Percentiles rank a stretch among this genome's conserved stretches.
Evolutionary conservation across 35 echinoderm and acorn worm genomes (phyloP).

Genomic region (Lytechinus variegatus): DNA sequence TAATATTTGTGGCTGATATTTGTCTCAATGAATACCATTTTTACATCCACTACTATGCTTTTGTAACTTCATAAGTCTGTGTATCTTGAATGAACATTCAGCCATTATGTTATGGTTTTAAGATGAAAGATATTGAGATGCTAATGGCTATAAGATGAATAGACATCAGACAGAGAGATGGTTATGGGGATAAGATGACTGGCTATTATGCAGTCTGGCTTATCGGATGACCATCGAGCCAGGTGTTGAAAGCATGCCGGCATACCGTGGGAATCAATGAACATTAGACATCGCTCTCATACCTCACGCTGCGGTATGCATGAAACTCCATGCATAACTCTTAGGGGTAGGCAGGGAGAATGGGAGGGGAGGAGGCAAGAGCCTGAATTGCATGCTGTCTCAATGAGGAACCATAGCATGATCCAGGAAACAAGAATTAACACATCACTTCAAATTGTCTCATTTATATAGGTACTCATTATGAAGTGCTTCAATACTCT

Average conservation of each 20-base stretch:
- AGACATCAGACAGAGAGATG: neutral
- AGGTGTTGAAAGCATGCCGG: conserved; percentile 34
- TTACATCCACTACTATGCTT: too few relatives aligned
- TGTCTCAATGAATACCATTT: too few relatives aligned
- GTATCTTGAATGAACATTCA: neutral
- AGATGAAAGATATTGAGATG: neutral
- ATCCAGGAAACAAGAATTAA: neutral
- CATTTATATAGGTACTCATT: too few relatives aligned
- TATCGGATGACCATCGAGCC: conserved; percentile 25
- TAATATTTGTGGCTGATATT: too few relatives aligned
- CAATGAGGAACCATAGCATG: neutral
- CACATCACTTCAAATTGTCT: neutral
- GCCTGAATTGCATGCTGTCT: neutral
- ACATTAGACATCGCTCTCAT: conserved; percentile 4
- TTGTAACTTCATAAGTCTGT: too few relatives aligned
- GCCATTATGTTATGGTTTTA: neutral
- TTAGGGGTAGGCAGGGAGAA: neutral
- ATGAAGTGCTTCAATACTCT: too few relatives aligned
- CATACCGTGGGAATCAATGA: conserved; percentile 27
- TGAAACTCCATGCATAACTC: neutral
- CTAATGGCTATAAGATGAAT: neutral
- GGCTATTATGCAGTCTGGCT: conserved; percentile 11
- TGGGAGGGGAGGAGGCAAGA: neutral
- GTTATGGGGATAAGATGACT: neutral
- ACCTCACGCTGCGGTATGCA: conserved; percentile 28